phyloP scores from a whole-genome alignment of 1,140 invertebrate species.

The Drosophila nikananu region DNA sequence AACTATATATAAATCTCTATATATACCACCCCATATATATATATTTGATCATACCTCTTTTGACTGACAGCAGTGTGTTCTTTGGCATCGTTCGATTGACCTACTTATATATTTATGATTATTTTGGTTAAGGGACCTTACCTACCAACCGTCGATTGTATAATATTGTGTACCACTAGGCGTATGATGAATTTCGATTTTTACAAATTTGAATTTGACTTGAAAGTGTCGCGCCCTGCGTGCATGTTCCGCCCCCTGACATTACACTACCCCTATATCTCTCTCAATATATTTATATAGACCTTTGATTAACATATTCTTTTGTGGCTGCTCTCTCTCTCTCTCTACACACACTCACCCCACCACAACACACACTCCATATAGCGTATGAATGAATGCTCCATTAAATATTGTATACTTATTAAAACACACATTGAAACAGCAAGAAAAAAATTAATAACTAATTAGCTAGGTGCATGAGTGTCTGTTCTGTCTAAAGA shows the following conservation, averaged over 20 bases:
- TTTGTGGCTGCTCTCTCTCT: constrained; percentile 49
- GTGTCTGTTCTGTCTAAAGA: constrained; percentile 67
- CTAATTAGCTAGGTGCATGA: constrained; percentile 78
- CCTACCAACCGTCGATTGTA: constrained; percentile 46
- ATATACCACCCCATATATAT: constrained; percentile 27
- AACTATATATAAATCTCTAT: constrained; percentile 36
- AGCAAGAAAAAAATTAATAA: constrained; percentile 40
- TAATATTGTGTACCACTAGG: constrained; percentile 78
- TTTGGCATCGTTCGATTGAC: constrained; percentile 60
- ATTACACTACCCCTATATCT: constrained; percentile 20
- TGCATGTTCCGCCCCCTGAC: constrained; percentile 54
- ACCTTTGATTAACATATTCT: constrained; percentile 45
- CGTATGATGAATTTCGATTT: constrained; percentile 73
- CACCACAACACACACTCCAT: constrained; percentile 23
- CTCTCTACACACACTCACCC: background rate
- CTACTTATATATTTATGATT: constrained; percentile 44
- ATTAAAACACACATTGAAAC: constrained; percentile 15
- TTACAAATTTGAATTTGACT: constrained; percentile 51
- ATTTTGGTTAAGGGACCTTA: constrained; percentile 61
- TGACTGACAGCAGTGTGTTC: constrained; percentile 62
- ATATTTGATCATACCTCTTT: constrained; percentile 45
- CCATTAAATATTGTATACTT: constrained; percentile 48
- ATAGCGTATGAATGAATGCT: constrained; percentile 72
- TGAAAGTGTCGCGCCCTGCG: constrained; percentile 63
- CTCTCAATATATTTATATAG: constrained; percentile 22